These are phyloP conservation scores for Saguinus imperator DNA, from an alignment of 2,113 vertebrate species.

Conservation along the genomic window DNA sequence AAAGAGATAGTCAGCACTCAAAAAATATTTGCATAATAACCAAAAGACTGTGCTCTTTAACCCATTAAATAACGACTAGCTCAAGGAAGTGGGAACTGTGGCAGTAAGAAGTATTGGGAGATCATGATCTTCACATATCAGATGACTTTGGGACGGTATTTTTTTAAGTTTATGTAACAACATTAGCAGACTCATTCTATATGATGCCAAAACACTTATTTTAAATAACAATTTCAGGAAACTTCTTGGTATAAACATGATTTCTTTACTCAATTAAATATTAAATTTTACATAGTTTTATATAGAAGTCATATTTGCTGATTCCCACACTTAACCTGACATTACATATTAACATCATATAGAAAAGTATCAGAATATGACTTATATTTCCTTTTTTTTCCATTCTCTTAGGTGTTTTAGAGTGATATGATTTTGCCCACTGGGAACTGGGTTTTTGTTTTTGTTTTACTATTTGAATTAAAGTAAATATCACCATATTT, in stretches of 20 bases:
- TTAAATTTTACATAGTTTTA: background rate
- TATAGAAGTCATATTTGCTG: background rate
- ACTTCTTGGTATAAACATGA: background rate
- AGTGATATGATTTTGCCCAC: background rate
- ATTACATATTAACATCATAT: background rate
- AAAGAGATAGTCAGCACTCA: background rate
- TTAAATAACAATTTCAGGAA: conserved; percentile 39
- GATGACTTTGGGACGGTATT: background rate
- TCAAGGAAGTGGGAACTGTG: background rate
- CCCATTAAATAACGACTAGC: background rate
- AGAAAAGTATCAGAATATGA: conserved; percentile 6
- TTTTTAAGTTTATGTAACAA: background rate
- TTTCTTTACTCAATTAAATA: conserved; percentile 9
- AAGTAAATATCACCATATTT: background rate
- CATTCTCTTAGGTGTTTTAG: background rate
- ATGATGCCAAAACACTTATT: background rate
- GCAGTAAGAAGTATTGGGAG: background rate
- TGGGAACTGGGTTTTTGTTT: background rate
- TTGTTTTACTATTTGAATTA: background rate
- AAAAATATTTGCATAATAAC: background rate
- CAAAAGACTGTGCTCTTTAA: background rate
- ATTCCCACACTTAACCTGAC: background rate
- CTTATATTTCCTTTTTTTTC: conserved; percentile 2
- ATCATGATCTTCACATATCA: background rate
- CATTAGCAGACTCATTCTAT: background rate